Evolutionary conservation across 2,888 invertebrate genomes (phyloP).

Genomic region (Criorhina ranunculi): DNA sequence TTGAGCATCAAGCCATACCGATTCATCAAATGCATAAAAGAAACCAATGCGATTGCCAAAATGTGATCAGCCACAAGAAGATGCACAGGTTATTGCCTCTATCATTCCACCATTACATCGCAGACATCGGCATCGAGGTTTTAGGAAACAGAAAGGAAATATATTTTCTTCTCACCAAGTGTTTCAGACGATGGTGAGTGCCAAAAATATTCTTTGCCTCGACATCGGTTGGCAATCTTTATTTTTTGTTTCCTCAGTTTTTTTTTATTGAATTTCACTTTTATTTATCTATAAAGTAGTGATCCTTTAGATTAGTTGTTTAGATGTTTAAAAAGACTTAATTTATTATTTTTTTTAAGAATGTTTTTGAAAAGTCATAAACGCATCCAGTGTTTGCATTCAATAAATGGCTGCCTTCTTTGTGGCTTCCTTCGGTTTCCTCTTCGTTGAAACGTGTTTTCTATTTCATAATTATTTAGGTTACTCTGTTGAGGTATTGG

Average conservation of each 20-base stretch:
- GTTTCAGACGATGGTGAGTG: constrained; percentile 50
- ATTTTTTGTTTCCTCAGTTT: not conserved
- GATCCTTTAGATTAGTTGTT: constrained; percentile 25
- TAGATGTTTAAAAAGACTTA: constrained; percentile 6
- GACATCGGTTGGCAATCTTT: constrained; percentile 33
- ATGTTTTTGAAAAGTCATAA: not conserved
- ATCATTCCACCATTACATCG: constrained; percentile 7
- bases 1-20: not conserved
- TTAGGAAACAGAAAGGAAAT: constrained; percentile 21
- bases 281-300: constrained; percentile 1
- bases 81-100: constrained; percentile 69
- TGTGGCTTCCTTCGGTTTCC: no score
- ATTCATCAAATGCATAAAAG: constrained; percentile 34
- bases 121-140: not conserved
- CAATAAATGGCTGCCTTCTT: constrained; percentile 9
- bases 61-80: constrained; percentile 41
- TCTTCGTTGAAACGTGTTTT: constrained; percentile 44
- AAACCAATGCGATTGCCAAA: constrained; percentile 48
- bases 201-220: constrained; percentile 48
- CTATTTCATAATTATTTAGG: constrained; percentile 54
- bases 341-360: not conserved
- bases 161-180: constrained; percentile 17
- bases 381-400: constrained; percentile 11
- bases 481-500: constrained; percentile 23
- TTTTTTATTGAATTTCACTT: constrained; percentile 28